Base-by-base conservation (phyloP, 2,113 vertebrate genomes). In the Nannospalax galili region DNA sequence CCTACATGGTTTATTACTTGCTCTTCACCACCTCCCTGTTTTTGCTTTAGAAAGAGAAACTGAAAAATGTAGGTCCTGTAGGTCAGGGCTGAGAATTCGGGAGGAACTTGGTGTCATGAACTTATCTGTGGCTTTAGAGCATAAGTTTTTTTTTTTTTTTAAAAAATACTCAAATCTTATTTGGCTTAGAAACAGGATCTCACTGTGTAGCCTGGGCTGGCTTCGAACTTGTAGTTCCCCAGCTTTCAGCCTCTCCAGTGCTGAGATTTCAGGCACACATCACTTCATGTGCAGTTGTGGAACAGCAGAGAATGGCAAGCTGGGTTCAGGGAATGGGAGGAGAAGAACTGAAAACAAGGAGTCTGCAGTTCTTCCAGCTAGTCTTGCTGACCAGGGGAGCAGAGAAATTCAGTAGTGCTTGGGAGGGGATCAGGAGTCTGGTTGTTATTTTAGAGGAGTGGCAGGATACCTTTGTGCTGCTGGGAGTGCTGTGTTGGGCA, bases 1-100 rank as follows among this genome's bases (percentile, higher is more conserved):
- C 52, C 86, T 65, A 80, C 28, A 2, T 81, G 48, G 7, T 74
- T 81, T 93, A 81, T 90, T 75, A 60, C 37, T 91, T 93, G 80
- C 67, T 77, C 20, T 81, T 95, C 28, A 60, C 12, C 88, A 40
- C 32, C 37, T 80, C 26, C n/a, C 60, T 56, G 26, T 75, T 88
- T 45, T n/a, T 52, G 74, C 42, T 22, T 95, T 56, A 79, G 70
- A 91, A 85, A 67, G 65, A 58, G 52, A 88, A 72, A 85, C 26
- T 37, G 22, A 72, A 32, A 52, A 7, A 11, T 52, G 48, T 52
- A 80, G 45, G 62, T 91, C 69, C 93, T 20, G 26, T 45, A 90
- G 56, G 15, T 24, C 77, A 58, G 37, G n/a, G 32, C 48, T 80
- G 65, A 70, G 40, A 79, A 40, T 26, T 92, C n/a, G 65, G 65